A percentile compares a stretch with the other conserved stretches of the same genome.
Conservation (phyloP, 1,140 invertebrate species). For the Armadillidium nasatum region DNA sequence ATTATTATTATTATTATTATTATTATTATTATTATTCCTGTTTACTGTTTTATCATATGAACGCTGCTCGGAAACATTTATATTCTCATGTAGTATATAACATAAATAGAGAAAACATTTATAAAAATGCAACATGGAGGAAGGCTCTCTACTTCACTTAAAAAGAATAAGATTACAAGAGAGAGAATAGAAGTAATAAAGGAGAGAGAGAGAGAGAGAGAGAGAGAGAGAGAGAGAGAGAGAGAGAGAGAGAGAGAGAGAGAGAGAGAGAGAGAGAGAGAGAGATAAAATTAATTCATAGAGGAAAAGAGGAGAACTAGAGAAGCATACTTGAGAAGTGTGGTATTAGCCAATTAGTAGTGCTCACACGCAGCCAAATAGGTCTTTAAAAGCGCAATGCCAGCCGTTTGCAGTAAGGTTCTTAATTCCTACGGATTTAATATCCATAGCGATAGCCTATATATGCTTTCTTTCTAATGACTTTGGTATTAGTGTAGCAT, state of each 20-base stretch:
- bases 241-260: background rate
- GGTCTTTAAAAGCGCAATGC: background rate
- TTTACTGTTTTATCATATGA: too few species aligned
- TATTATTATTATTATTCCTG: background rate
- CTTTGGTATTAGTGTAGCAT: background rate
- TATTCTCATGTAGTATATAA: too few species aligned
- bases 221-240: background rate
- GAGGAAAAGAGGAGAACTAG: background rate
- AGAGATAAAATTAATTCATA: background rate
- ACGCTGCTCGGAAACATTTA: too few species aligned
- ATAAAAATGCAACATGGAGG: too few species aligned
- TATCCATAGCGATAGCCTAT: background rate
- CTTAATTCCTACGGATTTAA: background rate
- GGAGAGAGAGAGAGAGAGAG: background rate
- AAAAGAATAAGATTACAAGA: too few species aligned
- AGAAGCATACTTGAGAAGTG: background rate
- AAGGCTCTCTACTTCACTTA: too few species aligned
- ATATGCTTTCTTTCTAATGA: background rate
- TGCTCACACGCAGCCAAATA: background rate
- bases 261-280: background rate
- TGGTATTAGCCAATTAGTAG: slow-evolving; percentile 9
- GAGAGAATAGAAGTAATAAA: too few species aligned
- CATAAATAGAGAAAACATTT: too few species aligned
- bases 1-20: slow-evolving; percentile 15
- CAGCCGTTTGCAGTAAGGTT: background rate